phyloP scores from a whole-genome alignment of 2,113 vertebrate genomes.

The Trematomus loennbergii region DNA sequence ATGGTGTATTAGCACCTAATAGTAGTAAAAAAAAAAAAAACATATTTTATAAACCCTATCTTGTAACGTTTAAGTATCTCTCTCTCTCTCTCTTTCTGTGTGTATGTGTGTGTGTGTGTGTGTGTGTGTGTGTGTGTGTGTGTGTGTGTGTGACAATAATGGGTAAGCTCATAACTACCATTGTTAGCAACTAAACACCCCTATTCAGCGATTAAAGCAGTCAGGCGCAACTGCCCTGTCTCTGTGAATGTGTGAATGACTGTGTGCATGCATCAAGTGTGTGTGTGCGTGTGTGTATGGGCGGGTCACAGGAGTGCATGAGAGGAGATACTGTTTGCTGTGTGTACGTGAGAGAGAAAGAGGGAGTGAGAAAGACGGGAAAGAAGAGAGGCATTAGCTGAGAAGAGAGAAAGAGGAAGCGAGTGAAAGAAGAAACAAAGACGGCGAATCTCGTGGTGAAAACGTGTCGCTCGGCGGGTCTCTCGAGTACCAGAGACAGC shows the following conservation, averaged over 20 bases:
- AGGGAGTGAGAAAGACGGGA: background rate
- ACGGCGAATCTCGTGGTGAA: constrained; percentile 16
- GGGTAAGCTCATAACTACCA: constrained; percentile 73
- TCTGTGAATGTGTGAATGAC: constrained; percentile 54
- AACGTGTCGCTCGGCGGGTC: background rate
- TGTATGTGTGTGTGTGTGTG: background rate
- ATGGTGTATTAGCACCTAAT: background rate
- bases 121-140: background rate
- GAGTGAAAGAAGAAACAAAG: constrained; percentile 6
- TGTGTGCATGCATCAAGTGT: constrained; percentile 1
- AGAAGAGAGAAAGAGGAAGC: constrained; percentile 2
- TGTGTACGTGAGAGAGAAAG: background rate
- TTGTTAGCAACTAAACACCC: constrained; percentile 73
- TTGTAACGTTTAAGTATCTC: background rate
- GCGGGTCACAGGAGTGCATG: constrained; percentile 54
- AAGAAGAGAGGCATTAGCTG: constrained; percentile 8
- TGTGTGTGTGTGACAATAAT: constrained; percentile 47
- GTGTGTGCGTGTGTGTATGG: constrained; percentile 30
- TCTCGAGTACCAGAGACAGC: background rate
- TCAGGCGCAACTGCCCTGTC: constrained; percentile 61
- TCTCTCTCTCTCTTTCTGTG: constrained; percentile 10
- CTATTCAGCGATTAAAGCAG: constrained; percentile 78
- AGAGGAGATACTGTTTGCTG: constrained; percentile 42
- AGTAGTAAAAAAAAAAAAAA: background rate
- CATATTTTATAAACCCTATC: constrained; percentile 5